Percentiles rank a stretch among this genome's conserved stretches.
phyloP scores from a whole-genome alignment of 2,113 vertebrate genomes.

The Chaetura pelagica region DNA sequence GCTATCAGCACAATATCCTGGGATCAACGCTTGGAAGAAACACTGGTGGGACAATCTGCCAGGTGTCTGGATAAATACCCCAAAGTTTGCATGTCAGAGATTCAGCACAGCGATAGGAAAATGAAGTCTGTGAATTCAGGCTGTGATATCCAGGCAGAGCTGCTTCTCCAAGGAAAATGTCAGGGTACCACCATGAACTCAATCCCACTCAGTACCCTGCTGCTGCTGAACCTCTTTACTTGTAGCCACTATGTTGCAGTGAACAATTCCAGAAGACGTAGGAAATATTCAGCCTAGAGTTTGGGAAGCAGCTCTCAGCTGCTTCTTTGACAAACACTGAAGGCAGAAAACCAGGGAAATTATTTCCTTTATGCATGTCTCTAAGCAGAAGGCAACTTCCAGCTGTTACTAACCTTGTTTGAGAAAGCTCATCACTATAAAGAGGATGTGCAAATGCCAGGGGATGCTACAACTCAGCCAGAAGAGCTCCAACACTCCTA shows the following conservation, averaged over 20 bases:
- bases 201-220: background rate
- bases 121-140: background rate
- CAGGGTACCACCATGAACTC: background rate
- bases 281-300: background rate
- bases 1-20: background rate
- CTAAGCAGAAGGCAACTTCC: background rate
- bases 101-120: background rate
- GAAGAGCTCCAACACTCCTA: background rate
- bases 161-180: background rate
- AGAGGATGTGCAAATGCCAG: background rate
- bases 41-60: background rate
- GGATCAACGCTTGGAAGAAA: background rate
- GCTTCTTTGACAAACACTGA: background rate
- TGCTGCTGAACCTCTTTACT: background rate
- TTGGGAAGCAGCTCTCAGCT: background rate
- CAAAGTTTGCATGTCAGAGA: background rate
- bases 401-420: background rate
- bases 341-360: background rate
- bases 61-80: background rate
- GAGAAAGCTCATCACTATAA: background rate
- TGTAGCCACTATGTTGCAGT: fast-evolving
- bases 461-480: background rate
- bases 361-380: background rate
- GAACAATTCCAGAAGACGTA: background rate
- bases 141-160: background rate